Base-by-base conservation (phyloP, 2,113 vertebrate species). In the Pelvicachromis taeniatus region DNA sequence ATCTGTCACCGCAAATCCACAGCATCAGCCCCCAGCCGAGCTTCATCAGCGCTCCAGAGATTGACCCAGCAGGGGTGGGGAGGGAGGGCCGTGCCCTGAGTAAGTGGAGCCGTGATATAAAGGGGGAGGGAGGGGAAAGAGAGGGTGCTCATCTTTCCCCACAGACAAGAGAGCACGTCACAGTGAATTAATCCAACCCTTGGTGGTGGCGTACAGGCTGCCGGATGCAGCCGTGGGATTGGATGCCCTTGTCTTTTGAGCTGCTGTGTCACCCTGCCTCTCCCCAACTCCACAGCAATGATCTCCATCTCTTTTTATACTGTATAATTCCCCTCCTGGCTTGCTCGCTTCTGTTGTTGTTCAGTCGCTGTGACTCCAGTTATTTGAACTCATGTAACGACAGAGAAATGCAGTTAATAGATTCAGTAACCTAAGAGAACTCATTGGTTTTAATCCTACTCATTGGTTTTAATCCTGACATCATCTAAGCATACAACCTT, bases 1-100 rank as follows among this genome's bases (percentile, higher is more conserved):
- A 89, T 93, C 92, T 92, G 92, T 90, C 89, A 77, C 86, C 68
- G 85, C 53, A 63, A 65, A 90, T 87, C 86, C 81, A 48, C 77
- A 42, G 77, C 80, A 63, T 77, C 80, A n/a, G 48, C 82, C 88
- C 63, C 85, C 68, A 48, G 63, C 73, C 61, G 56, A 55, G 83
- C 75, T 53, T 61, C 79, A 81, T 81, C 78, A 79, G 77, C 26
- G 35, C 82, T 56, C 54, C 50, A 29, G 81, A 79, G 89, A 59
- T 11, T 65, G 61, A 48, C 52, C 80, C 81, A 79, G 85, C 80
- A 42, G 81, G 85, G 65, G 48, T 7, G 68, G 9, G 77, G 52
- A 3, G 80, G 19, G 17, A 11, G 38, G 80, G 81, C 56, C 12
- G 63, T 40, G 45, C 53, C 54, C 50, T 77, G 77, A 78, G 75